Conservation (phyloP, 2,113 vertebrate genomes). For the Myiozetetes cayanensis region DNA sequence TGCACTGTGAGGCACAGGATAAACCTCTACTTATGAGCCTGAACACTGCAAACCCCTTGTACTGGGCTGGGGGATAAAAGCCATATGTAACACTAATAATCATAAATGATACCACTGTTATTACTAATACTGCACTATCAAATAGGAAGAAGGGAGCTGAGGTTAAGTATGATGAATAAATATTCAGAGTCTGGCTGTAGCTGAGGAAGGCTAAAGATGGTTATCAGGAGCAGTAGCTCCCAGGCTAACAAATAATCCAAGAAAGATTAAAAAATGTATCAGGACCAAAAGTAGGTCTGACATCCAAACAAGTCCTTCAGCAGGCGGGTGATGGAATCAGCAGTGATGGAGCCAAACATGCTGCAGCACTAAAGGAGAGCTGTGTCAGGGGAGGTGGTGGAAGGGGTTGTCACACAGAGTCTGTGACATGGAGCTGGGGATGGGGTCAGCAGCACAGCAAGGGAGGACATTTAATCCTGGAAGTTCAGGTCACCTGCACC, state of each 20-base stretch:
- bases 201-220: neutral
- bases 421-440: neutral
- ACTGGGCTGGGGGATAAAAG: neutral
- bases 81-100: neutral
- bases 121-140: neutral
- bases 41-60: neutral
- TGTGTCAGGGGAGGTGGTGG: neutral
- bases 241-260: neutral
- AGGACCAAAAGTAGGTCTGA: neutral
- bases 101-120: neutral
- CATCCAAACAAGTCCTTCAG: neutral
- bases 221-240: neutral
- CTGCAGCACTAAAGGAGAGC: neutral
- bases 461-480: neutral
- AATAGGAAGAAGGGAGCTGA: neutral
- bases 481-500: neutral
- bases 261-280: neutral
- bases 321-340: neutral
- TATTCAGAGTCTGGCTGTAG: neutral
- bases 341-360: neutral
- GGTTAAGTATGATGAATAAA: neutral
- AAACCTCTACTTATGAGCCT: neutral
- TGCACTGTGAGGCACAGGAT: neutral
- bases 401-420: neutral
- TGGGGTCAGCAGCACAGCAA: neutral